Evolutionary conservation across 2,888 invertebrate species (phyloP), one percentile per base, ranked within the genome.

Genomic region (Zootermopsis nevadensis): DNA sequence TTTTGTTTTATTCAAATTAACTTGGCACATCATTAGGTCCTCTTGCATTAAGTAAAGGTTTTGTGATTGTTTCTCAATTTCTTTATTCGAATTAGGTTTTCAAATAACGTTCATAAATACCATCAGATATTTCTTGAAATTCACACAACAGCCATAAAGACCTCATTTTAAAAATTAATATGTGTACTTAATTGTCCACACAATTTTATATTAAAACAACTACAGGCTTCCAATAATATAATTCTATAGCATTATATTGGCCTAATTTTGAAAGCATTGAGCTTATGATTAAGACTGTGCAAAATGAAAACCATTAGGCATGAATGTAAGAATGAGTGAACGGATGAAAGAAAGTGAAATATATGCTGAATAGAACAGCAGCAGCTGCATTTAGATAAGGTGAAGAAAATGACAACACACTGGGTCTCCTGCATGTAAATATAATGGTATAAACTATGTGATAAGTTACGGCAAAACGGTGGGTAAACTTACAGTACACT

Each of bases 221-320:
- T 53, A 33, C 24, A 83, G 83, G 80, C 83, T 83, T 83, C 83
- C 83, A n/a, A 83, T 60, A 30, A 77, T 53, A 77, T 66, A 19
- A 79, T 53, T 79, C 55, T 79, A 22, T 24, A 69, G 7, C 69
- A 33, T 69, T 38, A 38, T 55, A 79, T 79, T 79, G 83, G 83
- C 83, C 83, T 83, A 83, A 77, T 83, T 48, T 31, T 22, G 30
- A 82, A 38, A 74, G 74, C 38, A 24, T n/a, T 74, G 74, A 74
- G 74, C 74, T 74, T 74, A 72, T n/a, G 22, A 74, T 31, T 38
- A 76, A 82, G 82, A 82, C 82, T 82, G 82, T 76, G 8, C 53
- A 60, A 48, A 53, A 81, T 69, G 69, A 22, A 27, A 69, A 38
- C 24, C 35, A 74, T 19, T 38, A 35, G 38, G 38, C 15, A 27